phyloP scores from a whole-genome alignment of 2,797 vertebrate genomes.

The Danionella dracula region DNA sequence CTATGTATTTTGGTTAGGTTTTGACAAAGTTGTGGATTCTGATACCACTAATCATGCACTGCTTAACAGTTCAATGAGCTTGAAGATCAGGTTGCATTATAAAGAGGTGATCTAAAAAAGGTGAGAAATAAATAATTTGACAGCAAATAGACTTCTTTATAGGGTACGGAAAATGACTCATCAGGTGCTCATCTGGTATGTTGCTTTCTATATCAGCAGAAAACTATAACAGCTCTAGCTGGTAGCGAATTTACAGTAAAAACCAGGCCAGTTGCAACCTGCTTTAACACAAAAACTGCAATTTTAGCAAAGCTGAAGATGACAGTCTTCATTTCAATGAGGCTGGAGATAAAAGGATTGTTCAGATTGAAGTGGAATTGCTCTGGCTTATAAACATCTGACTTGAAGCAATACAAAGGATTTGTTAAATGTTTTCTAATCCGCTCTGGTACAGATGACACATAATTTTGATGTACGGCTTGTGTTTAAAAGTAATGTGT shows the following conservation, averaged over 20 bases:
- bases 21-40: neutral
- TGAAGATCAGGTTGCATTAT: neutral
- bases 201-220: neutral
- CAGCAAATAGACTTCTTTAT: slow-evolving; percentile 26
- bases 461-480: neutral
- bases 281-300: neutral
- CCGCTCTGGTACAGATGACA: too few species aligned
- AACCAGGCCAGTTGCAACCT: neutral
- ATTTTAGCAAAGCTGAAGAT: neutral
- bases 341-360: neutral
- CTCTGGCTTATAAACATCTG: neutral
- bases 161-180: slow-evolving; percentile 15
- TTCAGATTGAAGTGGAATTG: neutral
- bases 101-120: neutral
- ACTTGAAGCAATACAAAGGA: neutral
- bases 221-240: neutral
- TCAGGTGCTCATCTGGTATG: slow-evolving; percentile 16
- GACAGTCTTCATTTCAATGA: neutral
- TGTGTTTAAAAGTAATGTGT: too few species aligned
- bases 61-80: neutral
- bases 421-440: too few species aligned
- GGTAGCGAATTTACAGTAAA: neutral
- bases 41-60: neutral
- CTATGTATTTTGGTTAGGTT: too few species aligned
- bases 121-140: slow-evolving; percentile 19